Base-by-base conservation (phyloP, 2,888 invertebrate genomes). In the Papilio demoleus region DNA sequence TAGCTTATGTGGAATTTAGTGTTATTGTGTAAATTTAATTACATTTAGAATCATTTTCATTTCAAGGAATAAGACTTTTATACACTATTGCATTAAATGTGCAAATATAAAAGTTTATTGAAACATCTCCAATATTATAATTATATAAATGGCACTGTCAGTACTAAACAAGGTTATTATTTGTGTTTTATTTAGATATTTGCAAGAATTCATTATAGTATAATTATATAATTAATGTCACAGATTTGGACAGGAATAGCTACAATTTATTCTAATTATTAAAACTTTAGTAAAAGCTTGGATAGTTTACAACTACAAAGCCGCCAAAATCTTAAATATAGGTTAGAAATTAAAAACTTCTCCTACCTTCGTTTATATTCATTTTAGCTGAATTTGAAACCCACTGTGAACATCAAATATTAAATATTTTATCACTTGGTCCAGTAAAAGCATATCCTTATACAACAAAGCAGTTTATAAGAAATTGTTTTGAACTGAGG, bases 351-450 rank as follows among this genome's bases (percentile, higher is more conserved):
- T 31, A 66, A 64, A 71, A 72, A 65, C 6, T 67, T 67, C 70
- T 73, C 70, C 81, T 80, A 90, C 90, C 90, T 86, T 90, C 90
- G 73, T 84, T 87, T 70, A 89, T 81, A 75, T 90, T 90, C 90
- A 90, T 90, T 71, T 38, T 77, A 59, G 2, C 17, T 58, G 24
- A 6, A 14, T 19, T 19, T 42, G 9, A 34, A 47, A 58, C 27
- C 12, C 36, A 24, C 59, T 11, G 14, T 14, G 31, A 11, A 17
- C n/a, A 17, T 31, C n/a, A 17, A 17, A 9, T 56, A 31, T 6
- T 56, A 14, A 31, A 17, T 56, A 14, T 31, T 31, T 56, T 56
- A 40, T 24, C 8, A 60, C 60, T 60, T 24, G 60, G 24, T 36
- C n/a, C 27, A 40, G 14, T 31, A 36, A 45, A 47, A 17, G 14